Evolutionary conservation across 2,113 vertebrate genomes (phyloP).

Genomic region (Toxostoma redivivum): DNA sequence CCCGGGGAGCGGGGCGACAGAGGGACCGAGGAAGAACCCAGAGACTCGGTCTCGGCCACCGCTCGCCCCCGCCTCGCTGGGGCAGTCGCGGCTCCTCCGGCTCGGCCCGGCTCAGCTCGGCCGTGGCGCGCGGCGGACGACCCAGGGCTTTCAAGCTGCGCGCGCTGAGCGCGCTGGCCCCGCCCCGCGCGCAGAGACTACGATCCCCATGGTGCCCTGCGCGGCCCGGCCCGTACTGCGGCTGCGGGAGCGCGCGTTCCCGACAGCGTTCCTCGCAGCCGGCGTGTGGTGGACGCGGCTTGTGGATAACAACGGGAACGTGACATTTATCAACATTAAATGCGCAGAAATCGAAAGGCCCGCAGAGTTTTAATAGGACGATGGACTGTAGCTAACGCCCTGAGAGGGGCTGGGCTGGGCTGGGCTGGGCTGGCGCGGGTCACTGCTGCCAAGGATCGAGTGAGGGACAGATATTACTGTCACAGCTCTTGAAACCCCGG

Average conservation of each 20-base stretch:
- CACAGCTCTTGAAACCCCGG: not conserved
- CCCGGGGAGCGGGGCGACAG: fast-evolving
- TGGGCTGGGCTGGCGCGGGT: not conserved
- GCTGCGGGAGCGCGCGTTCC: not conserved
- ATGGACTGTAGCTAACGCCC: not conserved
- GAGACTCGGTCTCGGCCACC: not conserved
- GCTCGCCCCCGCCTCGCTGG: not conserved
- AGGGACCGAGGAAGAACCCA: fast-evolving
- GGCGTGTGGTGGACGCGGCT: too few species aligned
- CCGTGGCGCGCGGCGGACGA: not conserved
- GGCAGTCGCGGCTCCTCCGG: not conserved
- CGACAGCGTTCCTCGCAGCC: fast-evolving
- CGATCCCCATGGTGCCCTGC: not conserved
- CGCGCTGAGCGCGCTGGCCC: not conserved
- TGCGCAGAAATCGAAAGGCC: not conserved
- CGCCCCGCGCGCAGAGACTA: not conserved
- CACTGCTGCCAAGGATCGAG: not conserved
- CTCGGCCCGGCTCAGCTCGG: not conserved
- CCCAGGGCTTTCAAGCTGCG: constrained; percentile 9
- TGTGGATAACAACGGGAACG: fast-evolving
- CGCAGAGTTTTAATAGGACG: not conserved
- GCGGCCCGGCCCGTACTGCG: not conserved
- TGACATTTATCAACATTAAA: not conserved
- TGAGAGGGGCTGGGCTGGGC: not conserved
- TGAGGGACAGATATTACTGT: not conserved